A percentile compares a stretch with the other conserved stretches of the same genome.
These are phyloP conservation scores for Alitta virens DNA, from an alignment of 2,888 invertebrate genomes.

Conservation along the genomic window DNA sequence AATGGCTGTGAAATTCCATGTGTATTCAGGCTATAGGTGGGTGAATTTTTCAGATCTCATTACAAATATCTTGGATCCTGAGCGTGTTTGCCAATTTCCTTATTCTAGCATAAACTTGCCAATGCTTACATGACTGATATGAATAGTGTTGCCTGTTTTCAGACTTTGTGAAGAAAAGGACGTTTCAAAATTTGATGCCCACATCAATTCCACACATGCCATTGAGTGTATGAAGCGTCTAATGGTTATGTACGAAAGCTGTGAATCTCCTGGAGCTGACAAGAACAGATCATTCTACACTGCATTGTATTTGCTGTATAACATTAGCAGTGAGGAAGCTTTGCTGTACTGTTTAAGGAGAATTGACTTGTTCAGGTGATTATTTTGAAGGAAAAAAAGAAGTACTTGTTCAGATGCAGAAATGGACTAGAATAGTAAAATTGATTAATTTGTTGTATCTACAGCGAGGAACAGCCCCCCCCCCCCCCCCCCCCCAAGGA, in stretches of 20 bases:
- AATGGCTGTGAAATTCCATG: slow-evolving; percentile 73
- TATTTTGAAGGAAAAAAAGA: too few species aligned
- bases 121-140: too few species aligned
- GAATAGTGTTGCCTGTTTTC: slow-evolving; percentile 20
- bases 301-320: slow-evolving; percentile 68
- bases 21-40: slow-evolving; percentile 71
- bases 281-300: slow-evolving; percentile 62
- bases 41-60: neutral
- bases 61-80: too few species aligned
- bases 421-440: too few species aligned
- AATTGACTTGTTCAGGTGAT: slow-evolving; percentile 1
- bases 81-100: too few species aligned
- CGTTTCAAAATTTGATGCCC: slow-evolving; percentile 66
- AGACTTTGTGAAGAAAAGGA: slow-evolving; percentile 65
- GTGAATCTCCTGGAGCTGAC: too few species aligned
- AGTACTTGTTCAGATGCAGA: too few species aligned
- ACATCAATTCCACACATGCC: slow-evolving; percentile 70
- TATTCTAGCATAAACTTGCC: too few species aligned
- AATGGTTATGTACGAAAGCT: slow-evolving; percentile 17
- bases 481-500: too few species aligned
- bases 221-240: slow-evolving; percentile 65
- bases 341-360: slow-evolving; percentile 36
- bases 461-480: too few species aligned
- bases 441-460: too few species aligned
- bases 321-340: slow-evolving; percentile 64